A percentile compares a stretch with the other conserved stretches of the same genome.
Evolutionary conservation across 2,797 vertebrate species (phyloP).

Genomic region (Mormyrops boulengeri): DNA sequence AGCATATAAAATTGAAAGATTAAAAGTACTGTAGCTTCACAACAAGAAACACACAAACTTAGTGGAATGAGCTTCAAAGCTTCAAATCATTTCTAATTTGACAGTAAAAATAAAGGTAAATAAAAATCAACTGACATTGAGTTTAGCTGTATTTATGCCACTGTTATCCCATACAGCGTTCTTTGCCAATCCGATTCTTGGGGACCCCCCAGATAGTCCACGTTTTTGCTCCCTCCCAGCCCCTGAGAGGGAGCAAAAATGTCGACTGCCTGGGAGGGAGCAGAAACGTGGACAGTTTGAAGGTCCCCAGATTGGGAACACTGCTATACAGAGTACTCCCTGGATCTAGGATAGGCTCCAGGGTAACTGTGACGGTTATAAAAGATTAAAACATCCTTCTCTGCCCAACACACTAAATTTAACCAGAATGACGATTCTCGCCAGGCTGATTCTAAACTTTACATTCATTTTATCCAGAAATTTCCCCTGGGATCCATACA

Average conservation of each 20-base stretch:
- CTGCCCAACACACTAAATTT: background rate
- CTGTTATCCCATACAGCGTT: background rate
- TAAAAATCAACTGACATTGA: background rate
- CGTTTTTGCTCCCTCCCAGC: background rate
- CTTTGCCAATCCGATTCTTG: background rate
- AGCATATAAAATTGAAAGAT: background rate
- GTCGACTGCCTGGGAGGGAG: background rate
- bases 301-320: background rate
- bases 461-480: background rate
- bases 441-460: background rate
- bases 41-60: background rate
- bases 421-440: background rate
- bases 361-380: background rate
- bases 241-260: background rate
- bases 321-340: background rate
- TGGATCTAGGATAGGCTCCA: background rate
- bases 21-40: background rate
- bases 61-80: background rate
- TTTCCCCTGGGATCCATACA: background rate
- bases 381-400: background rate
- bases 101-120: background rate
- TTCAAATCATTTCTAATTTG: background rate
- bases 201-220: background rate
- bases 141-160: background rate
- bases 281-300: background rate